phyloP scores from a whole-genome alignment of 2,888 invertebrate species.

The Cephus runcator region DNA sequence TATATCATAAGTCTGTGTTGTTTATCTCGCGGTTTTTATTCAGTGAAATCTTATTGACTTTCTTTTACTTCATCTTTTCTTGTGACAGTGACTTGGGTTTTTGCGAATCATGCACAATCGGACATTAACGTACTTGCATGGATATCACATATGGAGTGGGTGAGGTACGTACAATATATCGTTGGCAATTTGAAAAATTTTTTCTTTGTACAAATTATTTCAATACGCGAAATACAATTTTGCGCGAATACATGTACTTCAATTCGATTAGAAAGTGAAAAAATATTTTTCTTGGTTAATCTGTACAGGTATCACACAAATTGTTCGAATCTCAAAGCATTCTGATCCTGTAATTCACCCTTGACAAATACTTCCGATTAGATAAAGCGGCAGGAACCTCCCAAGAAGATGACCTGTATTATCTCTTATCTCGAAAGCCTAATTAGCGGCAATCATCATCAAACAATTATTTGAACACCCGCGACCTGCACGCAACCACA shows the following conservation, averaged over 20 bases:
- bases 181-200: neutral
- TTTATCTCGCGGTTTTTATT: neutral
- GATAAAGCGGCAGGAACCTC: neutral
- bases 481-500: neutral
- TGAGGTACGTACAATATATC: neutral
- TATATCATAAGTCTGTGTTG: neutral
- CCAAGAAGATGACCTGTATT: neutral
- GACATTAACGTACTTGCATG: neutral
- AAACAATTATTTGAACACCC: neutral
- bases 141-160: neutral
- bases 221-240: no score
- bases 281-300: no score
- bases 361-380: no score
- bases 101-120: neutral
- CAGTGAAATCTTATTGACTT: neutral
- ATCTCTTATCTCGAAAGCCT: neutral
- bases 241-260: no score
- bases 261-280: no score
- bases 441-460: neutral
- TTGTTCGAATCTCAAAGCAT: no score
- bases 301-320: no score
- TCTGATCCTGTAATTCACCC: no score
- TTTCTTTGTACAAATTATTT: neutral
- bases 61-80: neutral
- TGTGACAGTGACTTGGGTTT: neutral